Conservation (phyloP, 2,113 vertebrate species). For the Anguilla rostrata region DNA sequence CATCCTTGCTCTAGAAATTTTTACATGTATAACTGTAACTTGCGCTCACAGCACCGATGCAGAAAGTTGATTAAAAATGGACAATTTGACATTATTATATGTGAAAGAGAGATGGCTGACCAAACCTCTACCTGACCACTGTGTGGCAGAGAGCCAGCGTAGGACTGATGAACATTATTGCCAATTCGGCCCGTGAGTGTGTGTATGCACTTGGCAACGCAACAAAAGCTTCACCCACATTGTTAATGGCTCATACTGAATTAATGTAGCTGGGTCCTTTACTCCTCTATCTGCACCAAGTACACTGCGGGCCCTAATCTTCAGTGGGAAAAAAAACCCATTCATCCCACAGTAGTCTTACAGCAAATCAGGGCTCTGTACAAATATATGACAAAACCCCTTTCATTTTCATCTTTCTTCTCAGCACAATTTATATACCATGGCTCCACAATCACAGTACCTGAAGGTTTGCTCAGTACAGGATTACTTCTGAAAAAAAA, state of each 20-base stretch:
- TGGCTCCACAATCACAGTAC: background rate
- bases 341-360: background rate
- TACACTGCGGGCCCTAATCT: background rate
- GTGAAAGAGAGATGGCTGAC: background rate
- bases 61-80: background rate
- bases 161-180: background rate
- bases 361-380: background rate
- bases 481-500: background rate
- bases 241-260: conserved; percentile 12
- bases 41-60: background rate
- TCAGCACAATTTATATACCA: background rate
- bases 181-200: background rate
- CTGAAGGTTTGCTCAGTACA: background rate
- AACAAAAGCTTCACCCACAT: conserved; percentile 2
- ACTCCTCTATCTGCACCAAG: background rate
- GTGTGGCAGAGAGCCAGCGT: background rate
- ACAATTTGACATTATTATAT: background rate
- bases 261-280: conserved; percentile 13
- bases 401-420: background rate
- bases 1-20: background rate
- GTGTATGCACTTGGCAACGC: background rate
- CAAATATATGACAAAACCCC: background rate
- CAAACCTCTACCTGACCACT: background rate
- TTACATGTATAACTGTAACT: background rate
- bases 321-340: background rate